Evolutionary conservation across 1,140 invertebrate species (phyloP).

Genomic region (Delia radicum): DNA sequence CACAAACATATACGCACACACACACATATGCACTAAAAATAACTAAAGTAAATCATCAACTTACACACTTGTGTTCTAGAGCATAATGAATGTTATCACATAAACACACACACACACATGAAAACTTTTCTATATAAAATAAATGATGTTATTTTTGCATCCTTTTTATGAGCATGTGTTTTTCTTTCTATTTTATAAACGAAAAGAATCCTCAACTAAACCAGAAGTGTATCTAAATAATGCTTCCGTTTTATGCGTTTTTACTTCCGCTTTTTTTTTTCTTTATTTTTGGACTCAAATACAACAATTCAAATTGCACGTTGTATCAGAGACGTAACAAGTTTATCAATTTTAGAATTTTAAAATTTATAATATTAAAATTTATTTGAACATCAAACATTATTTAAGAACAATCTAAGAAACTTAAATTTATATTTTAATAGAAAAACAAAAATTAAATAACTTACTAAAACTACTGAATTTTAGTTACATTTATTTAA

Average conservation of each 20-base stretch:
- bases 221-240: constrained; percentile 20
- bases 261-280: constrained; percentile 13
- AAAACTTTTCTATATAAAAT: background rate
- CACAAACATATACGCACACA: too few species aligned
- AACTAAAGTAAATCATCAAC: too few species aligned
- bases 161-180: background rate
- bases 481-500: too few species aligned
- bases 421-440: too few species aligned
- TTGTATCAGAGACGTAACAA: background rate
- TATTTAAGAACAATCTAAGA: too few species aligned
- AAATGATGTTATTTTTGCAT: background rate
- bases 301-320: background rate
- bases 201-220: background rate
- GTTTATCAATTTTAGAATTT: too few species aligned
- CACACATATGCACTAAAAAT: background rate
- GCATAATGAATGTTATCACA: too few species aligned
- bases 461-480: too few species aligned
- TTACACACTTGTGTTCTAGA: too few species aligned
- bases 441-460: too few species aligned
- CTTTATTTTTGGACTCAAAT: background rate
- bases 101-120: background rate
- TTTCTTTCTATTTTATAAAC: background rate
- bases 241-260: constrained; percentile 17
- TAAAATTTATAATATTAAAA: too few species aligned
- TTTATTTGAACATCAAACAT: too few species aligned